These are phyloP conservation scores for Hermodice carunculata DNA, from an alignment of 2,888 invertebrate species.

Conservation along the genomic window DNA sequence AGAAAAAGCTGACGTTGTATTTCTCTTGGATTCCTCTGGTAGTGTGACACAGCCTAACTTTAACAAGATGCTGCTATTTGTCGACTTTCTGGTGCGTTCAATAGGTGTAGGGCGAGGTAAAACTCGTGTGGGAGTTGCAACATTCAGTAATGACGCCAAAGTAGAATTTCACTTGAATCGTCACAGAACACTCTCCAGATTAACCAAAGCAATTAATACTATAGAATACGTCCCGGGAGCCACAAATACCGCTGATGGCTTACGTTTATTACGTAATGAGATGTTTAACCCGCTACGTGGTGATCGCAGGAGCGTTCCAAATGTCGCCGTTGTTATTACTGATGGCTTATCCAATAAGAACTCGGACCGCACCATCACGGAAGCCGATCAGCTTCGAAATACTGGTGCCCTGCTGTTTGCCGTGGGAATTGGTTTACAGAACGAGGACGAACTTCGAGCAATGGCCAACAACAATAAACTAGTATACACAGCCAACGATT, in stretches of 20 bases:
- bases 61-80: constrained; percentile 16
- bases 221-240: constrained; percentile 55
- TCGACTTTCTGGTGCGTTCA: constrained; percentile 1
- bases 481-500: constrained; percentile 12
- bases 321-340: constrained; percentile 55
- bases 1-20: constrained; percentile 24
- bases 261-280: constrained; percentile 48
- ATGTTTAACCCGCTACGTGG: constrained; percentile 55
- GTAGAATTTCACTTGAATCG: constrained; percentile 13
- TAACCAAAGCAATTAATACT: constrained; percentile 42
- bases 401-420: constrained; percentile 33
- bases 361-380: constrained; percentile 45
- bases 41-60: constrained; percentile 21
- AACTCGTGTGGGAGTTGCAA: constrained; percentile 9
- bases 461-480: constrained; percentile 11
- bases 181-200: background rate
- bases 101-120: constrained; percentile 12
- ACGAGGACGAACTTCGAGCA: constrained; percentile 12
- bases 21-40: constrained; percentile 26
- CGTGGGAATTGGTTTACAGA: constrained; percentile 29
- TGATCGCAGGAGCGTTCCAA: constrained; percentile 55
- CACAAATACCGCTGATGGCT: constrained; percentile 61
- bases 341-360: constrained; percentile 59
- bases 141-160: constrained; percentile 5
- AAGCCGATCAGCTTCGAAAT: constrained; percentile 39